phyloP scores from a whole-genome alignment of 2,888 invertebrate species.

The Selenia dentaria region DNA sequence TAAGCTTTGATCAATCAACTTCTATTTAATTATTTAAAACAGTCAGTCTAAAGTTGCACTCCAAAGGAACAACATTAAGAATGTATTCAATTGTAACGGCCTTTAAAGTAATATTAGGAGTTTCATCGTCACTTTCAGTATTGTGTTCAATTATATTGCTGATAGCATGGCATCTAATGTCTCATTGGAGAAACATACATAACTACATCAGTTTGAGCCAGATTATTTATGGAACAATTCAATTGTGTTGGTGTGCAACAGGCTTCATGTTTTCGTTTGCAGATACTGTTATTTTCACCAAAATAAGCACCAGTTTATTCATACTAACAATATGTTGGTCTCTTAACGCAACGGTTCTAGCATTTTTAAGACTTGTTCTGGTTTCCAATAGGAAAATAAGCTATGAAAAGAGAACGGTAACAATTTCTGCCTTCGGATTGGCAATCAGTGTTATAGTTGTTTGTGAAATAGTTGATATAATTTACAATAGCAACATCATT shows the following conservation, averaged over 20 bases:
- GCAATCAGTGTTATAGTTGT: background rate
- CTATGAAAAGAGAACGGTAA: constrained; percentile 4
- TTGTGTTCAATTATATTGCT: background rate
- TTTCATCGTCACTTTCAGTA: background rate
- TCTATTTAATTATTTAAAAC: too few relatives aligned
- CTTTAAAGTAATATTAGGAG: background rate
- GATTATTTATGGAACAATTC: background rate
- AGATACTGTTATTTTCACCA: background rate
- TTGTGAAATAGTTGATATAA: background rate
- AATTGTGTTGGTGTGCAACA: background rate
- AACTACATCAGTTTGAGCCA: constrained; percentile 10
- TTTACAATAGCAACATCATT: background rate
- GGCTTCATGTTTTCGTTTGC: background rate
- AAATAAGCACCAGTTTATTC: background rate
- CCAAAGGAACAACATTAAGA: background rate
- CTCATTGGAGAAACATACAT: constrained; percentile 8
- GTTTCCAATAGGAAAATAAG: constrained; percentile 2
- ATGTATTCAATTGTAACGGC: background rate
- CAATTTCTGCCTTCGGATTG: background rate
- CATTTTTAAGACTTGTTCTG: constrained; percentile 8
- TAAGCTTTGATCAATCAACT: too few relatives aligned
- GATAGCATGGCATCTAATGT: constrained; percentile 5
- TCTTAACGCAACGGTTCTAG: background rate
- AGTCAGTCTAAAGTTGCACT: too few relatives aligned
- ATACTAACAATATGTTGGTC: constrained; percentile 2